These are phyloP conservation scores for Acrobasis suavella DNA, from an alignment of 2,888 invertebrate genomes.

Conservation along the genomic window DNA sequence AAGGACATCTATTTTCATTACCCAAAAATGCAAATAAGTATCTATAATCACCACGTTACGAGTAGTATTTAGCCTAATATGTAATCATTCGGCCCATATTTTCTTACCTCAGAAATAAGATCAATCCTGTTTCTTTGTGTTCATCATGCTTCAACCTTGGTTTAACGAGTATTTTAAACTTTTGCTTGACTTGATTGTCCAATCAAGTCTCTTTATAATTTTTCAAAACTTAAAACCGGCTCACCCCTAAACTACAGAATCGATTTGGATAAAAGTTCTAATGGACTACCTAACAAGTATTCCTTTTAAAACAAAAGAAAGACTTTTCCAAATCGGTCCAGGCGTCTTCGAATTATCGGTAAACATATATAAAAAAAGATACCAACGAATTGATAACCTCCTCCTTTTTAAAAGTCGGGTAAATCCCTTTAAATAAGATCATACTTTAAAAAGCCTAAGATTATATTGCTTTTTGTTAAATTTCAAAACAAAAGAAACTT, in stretches of 20 bases:
- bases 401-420: too few relatives aligned
- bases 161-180: background rate
- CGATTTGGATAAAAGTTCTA: too few relatives aligned
- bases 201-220: background rate
- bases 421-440: background rate
- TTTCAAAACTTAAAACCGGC: too few relatives aligned
- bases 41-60: conserved; percentile 3
- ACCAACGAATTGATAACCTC: too few relatives aligned
- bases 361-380: too few relatives aligned
- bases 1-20: conserved; percentile 8
- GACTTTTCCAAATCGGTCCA: too few relatives aligned
- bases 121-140: background rate
- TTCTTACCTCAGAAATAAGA: background rate
- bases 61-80: background rate
- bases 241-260: too few relatives aligned
- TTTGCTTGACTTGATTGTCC: too few relatives aligned
- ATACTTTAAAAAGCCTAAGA: background rate
- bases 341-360: too few relatives aligned
- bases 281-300: too few relatives aligned
- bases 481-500: conserved; percentile 10
- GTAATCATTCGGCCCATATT: conserved; percentile 4
- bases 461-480: conserved; percentile 1
- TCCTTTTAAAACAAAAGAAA: too few relatives aligned
- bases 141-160: background rate
- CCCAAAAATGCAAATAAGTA: conserved; percentile 3